Base-by-base conservation (phyloP, 1,140 invertebrate genomes). In the Dinothrombium tinctorium region DNA sequence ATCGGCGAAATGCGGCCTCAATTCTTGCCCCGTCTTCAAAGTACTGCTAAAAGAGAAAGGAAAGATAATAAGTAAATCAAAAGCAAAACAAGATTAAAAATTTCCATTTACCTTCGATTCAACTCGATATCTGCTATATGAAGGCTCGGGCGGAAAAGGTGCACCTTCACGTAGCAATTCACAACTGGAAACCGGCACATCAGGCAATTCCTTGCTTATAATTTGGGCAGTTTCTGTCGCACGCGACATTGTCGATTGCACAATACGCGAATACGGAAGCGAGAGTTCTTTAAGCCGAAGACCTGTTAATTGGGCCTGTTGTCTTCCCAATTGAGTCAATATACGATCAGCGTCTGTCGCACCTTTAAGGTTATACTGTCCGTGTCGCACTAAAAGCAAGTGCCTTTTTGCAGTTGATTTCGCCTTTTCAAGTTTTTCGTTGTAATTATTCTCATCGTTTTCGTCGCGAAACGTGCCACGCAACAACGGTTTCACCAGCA, bases 1-100 rank as follows among this genome's bases (percentile, higher is more conserved):
- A 87, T 50, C 77, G 74, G 35, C 87, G 63, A 60, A 95, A 99
- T 5, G 76, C 92, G 4, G 86, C 82, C 63, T 99, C 92, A 50
- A 99, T 98, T 46, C 92, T 65, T 0, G 84, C 73, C n/a, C 87
- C 80, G 59, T 98, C 89, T 56, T 75, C 69, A 57, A 71, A 82
- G 63, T 86, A 92, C 81, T 94, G 47, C 48, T 49, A 39, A 3
- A n/a, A n/a, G n/a, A n/a, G n/a, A n/a, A n/a, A n/a, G n/a, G n/a
- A n/a, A n/a, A n/a, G n/a, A n/a, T n/a, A n/a, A n/a, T n/a, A n/a
- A n/a, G n/a, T n/a, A n/a, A n/a, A n/a, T n/a, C n/a, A n/a, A n/a
- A n/a, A n/a, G n/a, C n/a, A n/a, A n/a, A n/a, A n/a, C n/a, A n/a
- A n/a, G n/a, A n/a, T n/a, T n/a, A n/a, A n/a, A 8, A 33, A 47